These are phyloP conservation scores for Tetragonula carbonaria DNA, from an alignment of 2,888 invertebrate genomes.

Conservation along the genomic window DNA sequence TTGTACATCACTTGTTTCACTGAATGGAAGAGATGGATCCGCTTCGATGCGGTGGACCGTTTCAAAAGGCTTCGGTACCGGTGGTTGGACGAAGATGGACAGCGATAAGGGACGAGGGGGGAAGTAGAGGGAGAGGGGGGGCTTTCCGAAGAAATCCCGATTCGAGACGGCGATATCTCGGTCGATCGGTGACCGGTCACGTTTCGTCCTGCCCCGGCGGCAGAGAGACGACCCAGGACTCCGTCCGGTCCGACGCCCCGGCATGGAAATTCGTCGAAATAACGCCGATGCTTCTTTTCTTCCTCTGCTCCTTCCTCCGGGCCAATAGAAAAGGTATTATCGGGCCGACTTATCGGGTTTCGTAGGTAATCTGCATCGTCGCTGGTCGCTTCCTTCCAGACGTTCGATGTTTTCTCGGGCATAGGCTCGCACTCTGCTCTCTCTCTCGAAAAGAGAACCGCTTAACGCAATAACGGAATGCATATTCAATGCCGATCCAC, in stretches of 20 bases:
- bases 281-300: constrained; percentile 12
- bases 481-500: constrained; percentile 7
- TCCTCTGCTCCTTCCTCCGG: not conserved
- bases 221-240: constrained; percentile 28
- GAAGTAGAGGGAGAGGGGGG: no score
- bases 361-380: constrained; percentile 48
- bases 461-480: constrained; percentile 42
- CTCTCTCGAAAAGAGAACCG: constrained; percentile 9
- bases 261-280: constrained; percentile 59
- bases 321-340: constrained; percentile 58
- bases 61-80: constrained; percentile 58
- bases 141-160: constrained; percentile 63
- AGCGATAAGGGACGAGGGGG: constrained; percentile 55
- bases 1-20: constrained; percentile 60
- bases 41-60: constrained; percentile 56
- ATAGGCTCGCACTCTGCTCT: no score
- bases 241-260: not conserved
- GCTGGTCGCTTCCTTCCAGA: not conserved
- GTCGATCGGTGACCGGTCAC: constrained; percentile 68
- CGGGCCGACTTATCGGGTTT: constrained; percentile 41
- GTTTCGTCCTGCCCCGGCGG: constrained; percentile 54
- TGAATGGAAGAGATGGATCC: constrained; percentile 66
- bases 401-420: not conserved
- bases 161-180: constrained; percentile 65
- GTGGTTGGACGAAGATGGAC: constrained; percentile 55